A percentile compares a stretch with the other conserved stretches of the same genome.
These are phyloP conservation scores for Oscheius sp. DNA, from an alignment of 2,888 invertebrate species.

Conservation along the genomic window DNA sequence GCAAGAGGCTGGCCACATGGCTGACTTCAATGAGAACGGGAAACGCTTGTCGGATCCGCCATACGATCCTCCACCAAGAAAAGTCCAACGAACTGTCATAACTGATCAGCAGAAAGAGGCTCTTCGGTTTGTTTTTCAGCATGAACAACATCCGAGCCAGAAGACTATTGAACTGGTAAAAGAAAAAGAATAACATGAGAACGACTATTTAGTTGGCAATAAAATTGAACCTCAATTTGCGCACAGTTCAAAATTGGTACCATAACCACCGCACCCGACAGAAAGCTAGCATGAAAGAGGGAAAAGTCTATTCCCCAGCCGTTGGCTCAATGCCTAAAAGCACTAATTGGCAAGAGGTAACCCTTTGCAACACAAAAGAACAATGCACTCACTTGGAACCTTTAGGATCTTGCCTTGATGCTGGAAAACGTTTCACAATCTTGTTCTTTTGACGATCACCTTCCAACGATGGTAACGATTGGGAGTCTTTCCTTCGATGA, in stretches of 20 bases:
- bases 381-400: not conserved
- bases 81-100: conserved; percentile 86
- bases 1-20: conserved; percentile 22
- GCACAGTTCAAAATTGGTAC: conserved; percentile 99
- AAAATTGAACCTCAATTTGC: conserved; percentile 87
- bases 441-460: conserved; percentile 10
- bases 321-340: conserved; percentile 27
- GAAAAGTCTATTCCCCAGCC: conserved; percentile 45
- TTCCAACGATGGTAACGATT: conserved; percentile 34
- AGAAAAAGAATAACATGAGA: not conserved
- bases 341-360: conserved; percentile 34
- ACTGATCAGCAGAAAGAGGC: conserved; percentile 98
- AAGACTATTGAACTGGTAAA: conserved; percentile 74
- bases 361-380: too few species aligned
- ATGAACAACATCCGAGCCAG: conserved; percentile 96
- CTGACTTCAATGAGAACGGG: conserved; percentile 25
- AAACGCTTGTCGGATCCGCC: conserved; percentile 22
- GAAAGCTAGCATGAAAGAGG: conserved; percentile 74
- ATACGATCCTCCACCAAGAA: conserved; percentile 37
- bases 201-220: conserved; percentile 7
- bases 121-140: conserved; percentile 85
- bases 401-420: conserved; percentile 42
- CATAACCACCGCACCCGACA: conserved; percentile 98
- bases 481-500: conserved; percentile 23
- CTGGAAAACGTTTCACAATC: conserved; percentile 34